Conservation (phyloP, 2,797 vertebrate species). For the Pangasius macronema region DNA sequence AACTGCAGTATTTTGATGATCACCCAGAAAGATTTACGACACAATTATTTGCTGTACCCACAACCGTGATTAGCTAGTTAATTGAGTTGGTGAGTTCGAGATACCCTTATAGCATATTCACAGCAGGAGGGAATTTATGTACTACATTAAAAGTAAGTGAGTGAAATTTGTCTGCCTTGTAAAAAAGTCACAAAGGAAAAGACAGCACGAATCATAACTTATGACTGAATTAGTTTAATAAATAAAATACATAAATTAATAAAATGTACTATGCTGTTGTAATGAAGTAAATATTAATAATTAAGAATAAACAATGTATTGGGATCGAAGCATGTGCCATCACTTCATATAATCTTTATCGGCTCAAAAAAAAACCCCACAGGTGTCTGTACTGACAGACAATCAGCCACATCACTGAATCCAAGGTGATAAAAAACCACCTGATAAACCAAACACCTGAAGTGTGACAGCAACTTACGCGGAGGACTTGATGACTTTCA, state of each 20-base stretch:
- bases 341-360: neutral
- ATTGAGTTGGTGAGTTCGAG: neutral
- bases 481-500: conserved; percentile 74
- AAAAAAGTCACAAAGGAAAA: neutral
- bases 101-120: neutral
- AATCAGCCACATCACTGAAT: neutral
- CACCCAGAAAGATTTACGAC: no score
- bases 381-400: neutral
- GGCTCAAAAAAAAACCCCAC: neutral
- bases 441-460: neutral
- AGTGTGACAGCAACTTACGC: conserved; percentile 76
- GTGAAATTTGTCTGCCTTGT: neutral
- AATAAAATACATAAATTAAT: neutral
- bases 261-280: neutral
- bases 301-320: neutral
- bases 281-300: neutral
- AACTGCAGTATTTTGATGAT: no score
- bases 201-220: neutral
- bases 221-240: neutral
- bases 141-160: neutral
- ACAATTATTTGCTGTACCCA: neutral
- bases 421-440: neutral
- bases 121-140: neutral
- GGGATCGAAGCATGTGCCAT: neutral
- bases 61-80: neutral